Conservation (phyloP, 2,797 vertebrate species). For the Coregonus sp. region DNA sequence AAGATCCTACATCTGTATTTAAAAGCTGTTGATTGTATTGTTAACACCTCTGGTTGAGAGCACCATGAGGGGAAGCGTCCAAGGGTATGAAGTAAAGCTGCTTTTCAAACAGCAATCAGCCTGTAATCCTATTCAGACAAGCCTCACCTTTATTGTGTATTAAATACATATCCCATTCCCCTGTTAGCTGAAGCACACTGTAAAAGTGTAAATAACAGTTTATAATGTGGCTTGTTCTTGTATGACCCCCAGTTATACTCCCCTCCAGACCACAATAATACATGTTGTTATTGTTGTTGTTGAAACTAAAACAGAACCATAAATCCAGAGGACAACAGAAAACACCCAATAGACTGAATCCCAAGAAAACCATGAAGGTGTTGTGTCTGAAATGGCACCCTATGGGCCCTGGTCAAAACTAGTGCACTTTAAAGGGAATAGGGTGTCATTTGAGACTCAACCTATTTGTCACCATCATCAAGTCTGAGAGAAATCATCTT, state of each 20-base stretch:
- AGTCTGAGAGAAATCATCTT: neutral
- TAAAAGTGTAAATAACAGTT: neutral
- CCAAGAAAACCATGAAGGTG: no score
- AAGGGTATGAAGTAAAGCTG: conserved; percentile 7
- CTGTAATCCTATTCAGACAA: conserved; percentile 52
- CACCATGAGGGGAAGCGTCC: conserved; percentile 14
- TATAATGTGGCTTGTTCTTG: neutral
- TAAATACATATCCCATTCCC: conserved; percentile 39
- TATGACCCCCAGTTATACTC: neutral
- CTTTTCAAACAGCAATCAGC: conserved; percentile 53
- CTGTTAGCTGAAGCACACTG: neutral
- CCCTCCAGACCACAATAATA: no score
- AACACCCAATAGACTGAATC: no score
- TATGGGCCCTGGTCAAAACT: neutral
- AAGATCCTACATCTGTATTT: neutral
- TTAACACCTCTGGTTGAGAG: neutral
- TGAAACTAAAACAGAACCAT: neutral
- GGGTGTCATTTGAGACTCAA: neutral
- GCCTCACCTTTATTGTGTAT: conserved; percentile 45
- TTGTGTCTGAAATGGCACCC: no score
- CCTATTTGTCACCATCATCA: neutral
- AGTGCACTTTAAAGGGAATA: neutral
- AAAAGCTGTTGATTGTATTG: neutral
- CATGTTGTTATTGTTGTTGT: neutral
- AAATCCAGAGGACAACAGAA: no score